Evolutionary conservation across 2,113 vertebrate species (phyloP), one percentile per base, ranked within the genome.

Genomic region (Lipotes vexillifer): DNA sequence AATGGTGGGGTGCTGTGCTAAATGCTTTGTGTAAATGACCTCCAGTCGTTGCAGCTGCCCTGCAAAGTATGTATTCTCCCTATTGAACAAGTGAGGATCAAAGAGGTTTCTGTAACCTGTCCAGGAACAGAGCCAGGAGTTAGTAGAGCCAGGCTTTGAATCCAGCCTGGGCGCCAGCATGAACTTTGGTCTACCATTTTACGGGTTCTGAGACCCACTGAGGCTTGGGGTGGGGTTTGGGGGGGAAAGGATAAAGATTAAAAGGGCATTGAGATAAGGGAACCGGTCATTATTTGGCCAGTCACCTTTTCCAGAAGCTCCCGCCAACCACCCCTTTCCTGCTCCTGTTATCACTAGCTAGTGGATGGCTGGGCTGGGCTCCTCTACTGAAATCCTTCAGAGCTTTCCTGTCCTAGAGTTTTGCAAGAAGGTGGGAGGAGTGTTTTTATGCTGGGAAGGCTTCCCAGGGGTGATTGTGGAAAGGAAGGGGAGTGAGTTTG

Each of bases 241-340:
- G 49, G 61, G 66, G 61, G 21, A 38, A 33, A 55, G 88, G 84
- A 82, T 94, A 71, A 68, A 95, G 82, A 96, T 92, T 36, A 89
- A 96, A 96, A 97, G 77, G 97, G 68, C 78, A 90, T 12, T 93
- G 78, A 93, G 97, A 97, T 97, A 96, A 97, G 87, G 36, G 93
- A 80, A 44, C 86, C 49, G 55, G 95, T 97, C 92, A 87, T 93
- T 93, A 97, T 75, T 93, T 93, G 96, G 92, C 82, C 83, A 96
- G 94, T 96, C 97, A 96, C 93, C 97, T 97, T 97, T 98, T 97
- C 97, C 97, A 98, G 96, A 97, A 96, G 95, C 80, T 88, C 93
- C 69, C 12, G 63, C 93, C 97, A 97, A 55, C 91, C 57, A 44
- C 96, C 87, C 91, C 96, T 93, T 98, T 98, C 97, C 97, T 98